These are phyloP conservation scores for Epinotia nisella DNA, from an alignment of 2,888 invertebrate genomes.

Conservation along the genomic window DNA sequence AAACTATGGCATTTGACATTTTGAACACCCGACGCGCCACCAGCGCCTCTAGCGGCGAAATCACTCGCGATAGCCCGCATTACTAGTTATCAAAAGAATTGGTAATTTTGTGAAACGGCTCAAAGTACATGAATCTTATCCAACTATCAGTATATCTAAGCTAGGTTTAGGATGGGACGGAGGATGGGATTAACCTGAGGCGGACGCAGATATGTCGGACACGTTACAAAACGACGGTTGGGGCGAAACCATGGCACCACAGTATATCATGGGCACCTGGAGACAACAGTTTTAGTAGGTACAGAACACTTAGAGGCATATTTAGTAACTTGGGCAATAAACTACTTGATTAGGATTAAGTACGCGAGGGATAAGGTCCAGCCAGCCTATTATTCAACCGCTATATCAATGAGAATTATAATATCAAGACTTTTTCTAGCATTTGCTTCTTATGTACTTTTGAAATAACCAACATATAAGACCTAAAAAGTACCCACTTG, in stretches of 20 bases:
- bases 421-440: not conserved
- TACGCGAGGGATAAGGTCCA: conserved; percentile 1
- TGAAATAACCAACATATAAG: not conserved
- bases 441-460: not conserved
- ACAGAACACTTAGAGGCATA: not conserved
- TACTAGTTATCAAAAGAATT: not conserved
- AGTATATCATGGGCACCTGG: conserved; percentile 80
- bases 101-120: not conserved
- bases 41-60: too few species aligned
- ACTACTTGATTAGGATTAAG: not conserved
- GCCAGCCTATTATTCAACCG: not conserved
- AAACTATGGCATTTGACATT: too few species aligned
- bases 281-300: conserved; percentile 28
- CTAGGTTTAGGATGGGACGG: not conserved
- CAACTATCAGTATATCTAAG: not conserved
- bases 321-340: not conserved
- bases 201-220: conserved; percentile 75
- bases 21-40: too few species aligned
- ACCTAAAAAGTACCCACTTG: not conserved
- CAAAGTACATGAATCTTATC: conserved; percentile 6
- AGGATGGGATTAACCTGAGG: conserved; percentile 66
- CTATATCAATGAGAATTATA: not conserved
- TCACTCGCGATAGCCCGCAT: too few species aligned
- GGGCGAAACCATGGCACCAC: conserved; percentile 78
- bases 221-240: conserved; percentile 81